Evolutionary conservation across 2,797 vertebrate genomes (phyloP).

Genomic region (Muraenolepis orangiensis): DNA sequence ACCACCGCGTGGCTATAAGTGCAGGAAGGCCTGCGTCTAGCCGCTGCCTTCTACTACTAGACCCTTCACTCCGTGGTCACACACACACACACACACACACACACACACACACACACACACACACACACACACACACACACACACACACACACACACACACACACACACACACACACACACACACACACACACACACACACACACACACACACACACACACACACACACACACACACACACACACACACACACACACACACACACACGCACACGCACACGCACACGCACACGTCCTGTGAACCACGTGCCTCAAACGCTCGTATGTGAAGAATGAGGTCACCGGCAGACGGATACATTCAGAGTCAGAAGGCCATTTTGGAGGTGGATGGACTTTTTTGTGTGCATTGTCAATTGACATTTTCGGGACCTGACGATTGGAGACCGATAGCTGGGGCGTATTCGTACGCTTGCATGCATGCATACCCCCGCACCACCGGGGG

Average conservation of each 20-base stretch:
- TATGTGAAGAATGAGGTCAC: not conserved
- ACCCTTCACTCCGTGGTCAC: not conserved
- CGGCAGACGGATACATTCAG: not conserved
- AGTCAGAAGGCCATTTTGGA: not conserved
- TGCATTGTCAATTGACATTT: not conserved
- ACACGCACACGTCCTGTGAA: slow-evolving; percentile 50
- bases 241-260: no score
- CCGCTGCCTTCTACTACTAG: not conserved
- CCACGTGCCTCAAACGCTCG: slow-evolving; percentile 24
- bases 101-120: not conserved
- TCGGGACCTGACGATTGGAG: not conserved
- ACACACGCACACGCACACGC: no score
- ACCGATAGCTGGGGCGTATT: not conserved
- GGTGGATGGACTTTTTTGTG: not conserved
- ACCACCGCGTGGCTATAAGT: not conserved
- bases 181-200: not conserved
- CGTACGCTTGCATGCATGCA: not conserved
- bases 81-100: not conserved
- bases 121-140: no score
- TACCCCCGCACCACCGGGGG: not conserved
- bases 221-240: no score
- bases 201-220: not conserved
- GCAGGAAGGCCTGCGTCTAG: no score
- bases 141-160: no score
- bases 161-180: no score